Evolutionary conservation across 1,140 invertebrate genomes (phyloP).

Genomic region (Hetaerina americana): DNA sequence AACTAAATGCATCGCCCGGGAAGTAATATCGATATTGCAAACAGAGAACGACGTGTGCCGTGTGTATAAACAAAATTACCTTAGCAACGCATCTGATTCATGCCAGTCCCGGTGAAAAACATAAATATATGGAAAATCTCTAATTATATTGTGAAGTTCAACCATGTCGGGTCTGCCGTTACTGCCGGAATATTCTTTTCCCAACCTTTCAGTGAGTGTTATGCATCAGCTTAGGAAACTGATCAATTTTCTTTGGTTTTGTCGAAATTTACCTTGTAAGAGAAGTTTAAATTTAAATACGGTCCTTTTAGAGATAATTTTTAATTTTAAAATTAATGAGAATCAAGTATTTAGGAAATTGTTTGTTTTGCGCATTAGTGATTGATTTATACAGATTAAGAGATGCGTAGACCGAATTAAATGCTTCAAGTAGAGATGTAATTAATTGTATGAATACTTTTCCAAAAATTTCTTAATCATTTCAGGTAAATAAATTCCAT

Average conservation of each 20-base stretch:
- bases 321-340: background rate
- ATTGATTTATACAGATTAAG: background rate
- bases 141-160: background rate
- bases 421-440: background rate
- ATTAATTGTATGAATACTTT: background rate
- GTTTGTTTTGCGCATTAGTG: background rate
- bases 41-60: too few species aligned
- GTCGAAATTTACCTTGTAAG: background rate
- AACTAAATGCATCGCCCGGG: too few species aligned
- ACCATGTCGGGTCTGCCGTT: background rate
- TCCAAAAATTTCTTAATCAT: background rate
- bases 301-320: background rate
- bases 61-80: too few species aligned
- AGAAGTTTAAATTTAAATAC: background rate
- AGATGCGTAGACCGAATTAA: background rate
- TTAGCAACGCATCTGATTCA: background rate
- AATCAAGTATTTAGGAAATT: background rate
- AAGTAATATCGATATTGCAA: too few species aligned
- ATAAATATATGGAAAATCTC: background rate
- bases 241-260: background rate
- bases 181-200: background rate
- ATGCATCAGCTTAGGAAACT: background rate
- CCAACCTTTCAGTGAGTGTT: background rate
- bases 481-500: slow-evolving; percentile 45
- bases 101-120: background rate